These are phyloP conservation scores for Falco berigora DNA, from an alignment of 2,797 vertebrate genomes.

Conservation along the genomic window DNA sequence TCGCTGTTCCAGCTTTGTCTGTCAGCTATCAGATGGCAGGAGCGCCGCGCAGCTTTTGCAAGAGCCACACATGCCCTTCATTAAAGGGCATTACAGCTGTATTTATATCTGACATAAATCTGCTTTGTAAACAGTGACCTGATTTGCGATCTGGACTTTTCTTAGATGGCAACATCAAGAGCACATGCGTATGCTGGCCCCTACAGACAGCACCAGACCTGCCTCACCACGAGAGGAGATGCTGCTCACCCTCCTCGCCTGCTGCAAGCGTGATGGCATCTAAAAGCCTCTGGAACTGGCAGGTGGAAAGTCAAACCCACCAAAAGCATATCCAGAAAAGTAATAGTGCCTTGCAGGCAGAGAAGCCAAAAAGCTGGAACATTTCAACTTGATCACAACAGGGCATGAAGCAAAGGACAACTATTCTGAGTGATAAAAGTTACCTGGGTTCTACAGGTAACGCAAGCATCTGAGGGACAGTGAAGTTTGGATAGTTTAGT, in stretches of 20 bases:
- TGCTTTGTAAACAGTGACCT: slow-evolving; percentile 45
- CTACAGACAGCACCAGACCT: not conserved
- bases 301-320: not conserved
- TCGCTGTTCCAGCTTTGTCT: not conserved
- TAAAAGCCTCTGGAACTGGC: not conserved
- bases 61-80: not conserved
- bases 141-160: not conserved
- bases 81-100: slow-evolving; percentile 10
- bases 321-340: not conserved
- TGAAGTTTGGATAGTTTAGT: not conserved
- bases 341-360: not conserved
- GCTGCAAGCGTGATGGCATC: not conserved
- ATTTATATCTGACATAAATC: slow-evolving; percentile 29
- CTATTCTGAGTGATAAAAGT: not conserved
- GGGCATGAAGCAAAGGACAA: not conserved
- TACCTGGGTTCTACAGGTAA: not conserved
- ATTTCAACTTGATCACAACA: not conserved
- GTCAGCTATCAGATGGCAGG: not conserved
- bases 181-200: not conserved
- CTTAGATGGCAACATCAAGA: not conserved
- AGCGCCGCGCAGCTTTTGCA: not conserved
- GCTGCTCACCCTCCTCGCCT: not conserved
- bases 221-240: not conserved
- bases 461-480: not conserved
- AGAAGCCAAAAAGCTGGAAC: not conserved